Evolutionary conservation across 1,140 invertebrate genomes (phyloP).

Genomic region (Drosophila azteca): DNA sequence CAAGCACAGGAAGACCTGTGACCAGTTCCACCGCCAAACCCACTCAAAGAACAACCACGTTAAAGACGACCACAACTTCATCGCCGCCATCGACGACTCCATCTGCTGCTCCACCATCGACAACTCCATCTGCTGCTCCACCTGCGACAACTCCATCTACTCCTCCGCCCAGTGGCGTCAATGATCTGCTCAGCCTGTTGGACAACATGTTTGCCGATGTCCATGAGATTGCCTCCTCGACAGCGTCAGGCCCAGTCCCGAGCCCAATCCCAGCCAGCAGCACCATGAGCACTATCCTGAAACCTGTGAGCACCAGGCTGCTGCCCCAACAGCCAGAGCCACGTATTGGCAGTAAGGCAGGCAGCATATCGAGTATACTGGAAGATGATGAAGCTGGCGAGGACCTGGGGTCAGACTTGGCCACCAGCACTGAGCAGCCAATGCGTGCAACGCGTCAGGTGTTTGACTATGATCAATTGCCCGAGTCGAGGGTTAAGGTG

Average conservation of each 20-base stretch:
- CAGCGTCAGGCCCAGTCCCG: neutral
- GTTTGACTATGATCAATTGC: slow-evolving; percentile 83
- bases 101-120: slow-evolving; percentile 3
- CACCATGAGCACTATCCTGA: slow-evolving; percentile 54
- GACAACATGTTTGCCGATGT: slow-evolving; percentile 78
- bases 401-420: slow-evolving; percentile 47
- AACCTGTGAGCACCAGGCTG: slow-evolving; percentile 56
- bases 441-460: slow-evolving; percentile 71
- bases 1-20: neutral
- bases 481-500: slow-evolving; percentile 72
- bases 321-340: slow-evolving; percentile 66
- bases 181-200: slow-evolving; percentile 72
- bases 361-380: slow-evolving; percentile 52
- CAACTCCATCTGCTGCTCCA: slow-evolving; percentile 4
- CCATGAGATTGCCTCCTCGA: slow-evolving; percentile 56
- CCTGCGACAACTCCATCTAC: slow-evolving; percentile 2
- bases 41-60: slow-evolving; percentile 10
- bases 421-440: slow-evolving; percentile 62
- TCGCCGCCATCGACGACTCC: slow-evolving; percentile 10
- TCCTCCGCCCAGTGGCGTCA: slow-evolving; percentile 56
- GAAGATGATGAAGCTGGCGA: slow-evolving; percentile 38
- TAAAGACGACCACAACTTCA: slow-evolving; percentile 16
- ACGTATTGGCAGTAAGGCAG: slow-evolving; percentile 60
- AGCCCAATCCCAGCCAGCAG: slow-evolving; percentile 2
- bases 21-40: slow-evolving; percentile 9